phyloP scores from a whole-genome alignment of 2,888 invertebrate genomes.

The Lepeophtheirus nordmannii region DNA sequence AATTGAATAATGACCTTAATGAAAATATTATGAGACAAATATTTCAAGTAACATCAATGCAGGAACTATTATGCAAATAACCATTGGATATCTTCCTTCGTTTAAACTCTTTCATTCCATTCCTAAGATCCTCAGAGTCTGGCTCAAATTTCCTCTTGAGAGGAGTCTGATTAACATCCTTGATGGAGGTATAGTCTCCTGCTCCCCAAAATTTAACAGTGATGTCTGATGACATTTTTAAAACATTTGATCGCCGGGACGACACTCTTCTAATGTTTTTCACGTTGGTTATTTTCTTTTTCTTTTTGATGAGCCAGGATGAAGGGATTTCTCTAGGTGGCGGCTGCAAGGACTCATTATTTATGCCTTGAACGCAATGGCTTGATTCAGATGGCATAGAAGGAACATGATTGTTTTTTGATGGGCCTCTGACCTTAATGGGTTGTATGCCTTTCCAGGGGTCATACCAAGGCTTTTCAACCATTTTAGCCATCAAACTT shows the following conservation, averaged over 20 bases:
- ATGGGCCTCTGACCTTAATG: background rate
- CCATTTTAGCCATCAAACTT: background rate
- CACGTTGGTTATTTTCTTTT: background rate
- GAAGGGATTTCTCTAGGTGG: too few species aligned
- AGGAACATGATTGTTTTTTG: background rate
- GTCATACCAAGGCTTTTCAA: background rate
- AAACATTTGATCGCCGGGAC: background rate
- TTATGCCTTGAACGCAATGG: too few species aligned
- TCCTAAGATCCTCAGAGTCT: background rate
- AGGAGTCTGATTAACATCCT: background rate
- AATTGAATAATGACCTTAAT: too few species aligned
- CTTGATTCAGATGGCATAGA: background rate
- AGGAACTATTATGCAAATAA: background rate
- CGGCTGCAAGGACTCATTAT: too few species aligned
- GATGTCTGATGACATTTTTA: background rate
- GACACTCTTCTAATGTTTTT: background rate
- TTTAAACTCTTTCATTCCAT: background rate
- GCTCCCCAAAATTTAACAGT: background rate
- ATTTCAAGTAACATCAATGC: background rate
- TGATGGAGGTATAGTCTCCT: slow-evolving; percentile 5
- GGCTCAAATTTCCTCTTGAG: background rate
- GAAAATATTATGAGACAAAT: too few species aligned
- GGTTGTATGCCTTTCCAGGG: background rate
- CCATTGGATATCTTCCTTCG: background rate
- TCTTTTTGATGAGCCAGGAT: background rate